Conservation (phyloP, 2,888 invertebrate genomes). For the Petrophora chlorosata region DNA sequence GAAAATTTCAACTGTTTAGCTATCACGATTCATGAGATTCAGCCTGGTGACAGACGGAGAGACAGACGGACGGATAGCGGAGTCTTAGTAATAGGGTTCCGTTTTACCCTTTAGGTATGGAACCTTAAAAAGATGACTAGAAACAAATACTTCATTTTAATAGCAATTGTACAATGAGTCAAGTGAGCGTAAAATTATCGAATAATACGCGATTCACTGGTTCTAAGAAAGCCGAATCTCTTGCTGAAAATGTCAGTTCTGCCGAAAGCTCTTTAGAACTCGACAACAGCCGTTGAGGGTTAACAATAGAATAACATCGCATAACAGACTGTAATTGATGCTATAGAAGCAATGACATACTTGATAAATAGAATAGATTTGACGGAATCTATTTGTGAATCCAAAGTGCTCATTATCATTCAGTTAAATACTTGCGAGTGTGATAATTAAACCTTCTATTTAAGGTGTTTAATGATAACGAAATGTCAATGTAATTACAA, state of each 20-base stretch:
- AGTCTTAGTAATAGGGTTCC: too few species aligned
- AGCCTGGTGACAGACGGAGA: too few species aligned
- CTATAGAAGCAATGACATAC: neutral
- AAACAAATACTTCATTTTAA: too few species aligned
- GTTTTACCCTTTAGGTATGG: too few species aligned
- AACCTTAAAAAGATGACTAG: too few species aligned
- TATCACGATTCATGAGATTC: too few species aligned
- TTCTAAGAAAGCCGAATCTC: conserved; percentile 9
- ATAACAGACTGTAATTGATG: conserved; percentile 1
- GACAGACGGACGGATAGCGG: too few species aligned
- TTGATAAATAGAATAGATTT: neutral
- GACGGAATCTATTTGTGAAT: neutral
- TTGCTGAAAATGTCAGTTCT: conserved; percentile 2
- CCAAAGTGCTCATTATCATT: too few species aligned
- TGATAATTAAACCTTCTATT: too few species aligned
- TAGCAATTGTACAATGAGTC: neutral
- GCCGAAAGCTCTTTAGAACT: neutral
- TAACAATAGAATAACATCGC: neutral
- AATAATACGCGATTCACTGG: neutral
- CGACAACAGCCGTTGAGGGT: neutral
- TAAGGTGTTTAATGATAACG: neutral
- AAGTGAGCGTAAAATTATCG: neutral
- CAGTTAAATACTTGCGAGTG: too few species aligned
- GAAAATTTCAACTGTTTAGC: too few species aligned
- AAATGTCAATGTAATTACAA: too few species aligned